Percentiles rank a stretch among this genome's conserved stretches.
Conservation (phyloP, 2,797 vertebrate genomes). For the Scleropages formosus region DNA sequence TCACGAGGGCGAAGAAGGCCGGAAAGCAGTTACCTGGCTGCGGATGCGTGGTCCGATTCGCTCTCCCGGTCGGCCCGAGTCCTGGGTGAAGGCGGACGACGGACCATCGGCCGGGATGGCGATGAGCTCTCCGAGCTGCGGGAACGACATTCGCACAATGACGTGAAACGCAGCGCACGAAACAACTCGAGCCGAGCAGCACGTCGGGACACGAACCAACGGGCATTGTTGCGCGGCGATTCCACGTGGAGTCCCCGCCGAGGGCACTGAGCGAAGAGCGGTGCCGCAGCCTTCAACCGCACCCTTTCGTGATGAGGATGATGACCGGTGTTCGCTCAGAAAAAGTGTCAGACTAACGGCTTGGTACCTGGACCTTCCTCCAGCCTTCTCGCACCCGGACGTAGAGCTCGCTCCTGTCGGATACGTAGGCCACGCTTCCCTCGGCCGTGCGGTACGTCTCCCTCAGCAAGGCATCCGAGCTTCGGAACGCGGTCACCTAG, state of each 20-base stretch:
- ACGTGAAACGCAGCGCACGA: background rate
- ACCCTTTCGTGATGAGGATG: too few species aligned
- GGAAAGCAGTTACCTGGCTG: conserved; percentile 52
- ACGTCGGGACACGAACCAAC: too few species aligned
- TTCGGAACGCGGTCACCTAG: conserved; percentile 77
- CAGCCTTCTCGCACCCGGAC: conserved; percentile 79
- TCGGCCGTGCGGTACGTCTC: conserved; percentile 71
- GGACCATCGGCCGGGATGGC: conserved; percentile 65
- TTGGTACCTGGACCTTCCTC: conserved; percentile 81
- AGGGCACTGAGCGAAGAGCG: too few species aligned
- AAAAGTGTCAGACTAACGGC: background rate
- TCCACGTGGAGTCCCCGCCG: too few species aligned
- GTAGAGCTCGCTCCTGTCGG: conserved; percentile 79
- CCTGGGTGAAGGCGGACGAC: conserved; percentile 71
- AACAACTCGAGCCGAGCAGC: too few species aligned
- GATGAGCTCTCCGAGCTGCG: conserved; percentile 86
- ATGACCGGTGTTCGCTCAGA: background rate
- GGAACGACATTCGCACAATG: conserved; percentile 31
- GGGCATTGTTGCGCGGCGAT: too few species aligned
- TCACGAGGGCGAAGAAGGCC: background rate
- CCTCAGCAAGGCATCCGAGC: conserved; percentile 68
- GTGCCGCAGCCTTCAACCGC: too few species aligned
- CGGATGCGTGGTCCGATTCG: conserved; percentile 50
- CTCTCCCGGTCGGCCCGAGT: conserved; percentile 57
- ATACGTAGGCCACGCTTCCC: conserved; percentile 80